phyloP scores from a whole-genome alignment of 2,888 invertebrate species.

The Caenorhabditis japonica region DNA sequence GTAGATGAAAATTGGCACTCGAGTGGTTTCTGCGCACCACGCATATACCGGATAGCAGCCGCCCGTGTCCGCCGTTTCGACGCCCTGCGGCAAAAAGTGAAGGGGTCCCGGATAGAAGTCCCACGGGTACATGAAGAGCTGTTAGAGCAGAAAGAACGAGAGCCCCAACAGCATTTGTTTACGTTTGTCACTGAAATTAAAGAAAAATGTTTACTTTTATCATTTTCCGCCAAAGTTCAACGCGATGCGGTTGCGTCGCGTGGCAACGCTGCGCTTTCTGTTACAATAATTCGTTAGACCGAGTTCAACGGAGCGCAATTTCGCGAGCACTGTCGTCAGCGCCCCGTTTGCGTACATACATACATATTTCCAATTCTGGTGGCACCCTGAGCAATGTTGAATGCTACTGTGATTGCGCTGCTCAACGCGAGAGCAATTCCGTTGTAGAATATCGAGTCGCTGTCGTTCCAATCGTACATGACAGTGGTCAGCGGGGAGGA shows the following conservation, averaged over 20 bases:
- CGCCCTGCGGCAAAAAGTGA: constrained; percentile 47
- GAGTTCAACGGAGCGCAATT: too few species aligned
- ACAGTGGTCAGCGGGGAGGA: constrained; percentile 56
- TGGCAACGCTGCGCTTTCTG: too few species aligned
- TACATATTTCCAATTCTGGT: constrained; percentile 55
- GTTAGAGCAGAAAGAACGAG: constrained; percentile 50
- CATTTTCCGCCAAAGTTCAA: too few species aligned
- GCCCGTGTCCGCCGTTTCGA: constrained; percentile 35
- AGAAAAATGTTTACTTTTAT: too few species aligned
- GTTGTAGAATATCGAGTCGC: constrained; percentile 55
- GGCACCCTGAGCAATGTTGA: constrained; percentile 48
- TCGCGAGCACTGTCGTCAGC: too few species aligned
- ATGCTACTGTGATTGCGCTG: constrained; percentile 50
- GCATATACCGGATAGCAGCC: constrained; percentile 39
- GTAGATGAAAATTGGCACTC: constrained; percentile 33
- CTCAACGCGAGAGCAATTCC: constrained; percentile 46
- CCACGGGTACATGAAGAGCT: constrained; percentile 57
- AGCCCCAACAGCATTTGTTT: constrained; percentile 58
- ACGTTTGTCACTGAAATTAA: constrained; percentile 57
- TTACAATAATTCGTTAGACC: too few species aligned
- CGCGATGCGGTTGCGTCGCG: too few species aligned
- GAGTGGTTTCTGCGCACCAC: constrained; percentile 39
- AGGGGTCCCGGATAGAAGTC: constrained; percentile 58
- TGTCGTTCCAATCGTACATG: constrained; percentile 59
- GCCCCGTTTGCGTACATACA: too few species aligned